These are phyloP conservation scores for Cricetomys ansorgei DNA, from an alignment of 2,113 vertebrate species.

Conservation along the genomic window DNA sequence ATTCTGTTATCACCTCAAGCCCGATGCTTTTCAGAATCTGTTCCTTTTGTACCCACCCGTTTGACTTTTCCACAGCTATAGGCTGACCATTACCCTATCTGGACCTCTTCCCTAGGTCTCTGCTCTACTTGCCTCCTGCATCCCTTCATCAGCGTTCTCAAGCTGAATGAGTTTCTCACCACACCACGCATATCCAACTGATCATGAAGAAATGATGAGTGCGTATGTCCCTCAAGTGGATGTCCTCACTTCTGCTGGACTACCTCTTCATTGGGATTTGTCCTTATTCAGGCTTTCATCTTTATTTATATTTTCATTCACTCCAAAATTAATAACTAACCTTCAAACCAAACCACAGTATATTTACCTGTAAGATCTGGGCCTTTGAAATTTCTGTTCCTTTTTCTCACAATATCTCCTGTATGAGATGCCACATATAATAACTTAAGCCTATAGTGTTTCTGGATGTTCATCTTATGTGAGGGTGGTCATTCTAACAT, in stretches of 20 bases:
- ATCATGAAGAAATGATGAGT: not conserved
- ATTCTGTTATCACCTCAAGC: not conserved
- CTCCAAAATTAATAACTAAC: not conserved
- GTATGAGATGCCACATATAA: not conserved
- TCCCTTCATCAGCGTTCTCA: not conserved
- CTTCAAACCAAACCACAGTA: not conserved
- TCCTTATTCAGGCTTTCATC: not conserved
- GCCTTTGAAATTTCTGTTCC: not conserved
- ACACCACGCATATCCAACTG: not conserved
- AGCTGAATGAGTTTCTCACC: not conserved
- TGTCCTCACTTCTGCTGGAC: not conserved
- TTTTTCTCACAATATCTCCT: not conserved
- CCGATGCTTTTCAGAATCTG: not conserved
- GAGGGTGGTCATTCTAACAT: not conserved
- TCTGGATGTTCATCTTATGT: not conserved
- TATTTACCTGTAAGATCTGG: not conserved
- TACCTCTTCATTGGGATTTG: not conserved
- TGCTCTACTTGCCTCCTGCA: not conserved
- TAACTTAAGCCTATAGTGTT: not conserved
- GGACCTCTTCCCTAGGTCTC: not conserved
- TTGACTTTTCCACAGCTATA: not conserved
- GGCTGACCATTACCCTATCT: not conserved
- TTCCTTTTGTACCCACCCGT: not conserved
- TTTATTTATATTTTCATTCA: not conserved
- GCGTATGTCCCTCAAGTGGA: not conserved